Conservation (phyloP, 2,888 invertebrate genomes). For the Liposcelis brunnea region DNA sequence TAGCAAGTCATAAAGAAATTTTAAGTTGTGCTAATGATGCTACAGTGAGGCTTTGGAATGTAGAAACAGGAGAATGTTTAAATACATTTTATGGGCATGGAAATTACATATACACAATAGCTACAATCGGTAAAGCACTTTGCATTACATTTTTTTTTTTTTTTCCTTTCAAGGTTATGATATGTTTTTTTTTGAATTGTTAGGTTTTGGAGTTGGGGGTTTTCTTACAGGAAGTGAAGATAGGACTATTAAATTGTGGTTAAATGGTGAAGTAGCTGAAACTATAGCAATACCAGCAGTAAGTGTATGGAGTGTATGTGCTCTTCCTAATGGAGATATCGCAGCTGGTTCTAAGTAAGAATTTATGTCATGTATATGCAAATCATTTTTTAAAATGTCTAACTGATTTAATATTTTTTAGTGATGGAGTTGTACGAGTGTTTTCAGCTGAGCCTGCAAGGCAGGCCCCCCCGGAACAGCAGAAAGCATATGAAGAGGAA, state of each 20-base stretch:
- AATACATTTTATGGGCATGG: constrained; percentile 64
- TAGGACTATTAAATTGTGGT: constrained; percentile 68
- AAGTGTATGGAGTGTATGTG: constrained; percentile 75
- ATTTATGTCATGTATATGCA: constrained; percentile 13
- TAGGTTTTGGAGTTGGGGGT: constrained; percentile 8
- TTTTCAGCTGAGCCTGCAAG: constrained; percentile 57
- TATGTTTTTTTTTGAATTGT: too few relatives aligned
- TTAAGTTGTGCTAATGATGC: constrained; percentile 89
- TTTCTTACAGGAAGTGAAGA: constrained; percentile 80
- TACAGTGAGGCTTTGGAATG: constrained; percentile 63
- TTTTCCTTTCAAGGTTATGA: too few relatives aligned
- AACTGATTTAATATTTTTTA: too few relatives aligned
- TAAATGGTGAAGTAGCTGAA: constrained; percentile 39
- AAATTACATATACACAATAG: constrained; percentile 70
- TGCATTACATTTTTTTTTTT: too few relatives aligned
- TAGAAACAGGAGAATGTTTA: constrained; percentile 56
- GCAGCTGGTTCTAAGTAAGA: constrained; percentile 53
- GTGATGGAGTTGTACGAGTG: constrained; percentile 75
- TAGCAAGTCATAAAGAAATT: constrained; percentile 54
- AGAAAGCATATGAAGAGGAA: constrained; percentile 53
- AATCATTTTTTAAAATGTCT: constrained; percentile 8
- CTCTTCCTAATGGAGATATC: constrained; percentile 73
- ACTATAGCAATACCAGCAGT: constrained; percentile 63
- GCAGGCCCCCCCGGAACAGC: constrained; percentile 43
- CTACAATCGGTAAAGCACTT: constrained; percentile 1